Base-by-base conservation (phyloP, 2,113 vertebrate genomes). In the Tamias sibiricus region DNA sequence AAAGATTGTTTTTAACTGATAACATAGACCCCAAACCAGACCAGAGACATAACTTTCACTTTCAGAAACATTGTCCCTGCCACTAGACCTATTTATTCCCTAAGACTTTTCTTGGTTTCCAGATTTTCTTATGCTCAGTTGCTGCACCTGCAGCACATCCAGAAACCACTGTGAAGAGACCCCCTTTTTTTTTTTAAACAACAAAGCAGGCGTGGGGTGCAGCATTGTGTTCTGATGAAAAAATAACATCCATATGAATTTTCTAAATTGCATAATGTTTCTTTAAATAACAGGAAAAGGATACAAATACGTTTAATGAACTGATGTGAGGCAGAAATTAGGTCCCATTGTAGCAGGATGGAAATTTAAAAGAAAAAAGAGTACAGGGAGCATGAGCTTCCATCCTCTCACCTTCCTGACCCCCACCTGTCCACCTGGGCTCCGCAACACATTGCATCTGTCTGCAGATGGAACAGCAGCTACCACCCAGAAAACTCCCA, bases 201-300 rank as follows among this genome's bases (percentile, higher is more conserved):
- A 75, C 79, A 87, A 91, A 95, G 93, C 66, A 37, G 66, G 66
- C 22, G 1, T 57, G 52, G 88, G 74, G 76, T 12, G 20, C 66
- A 96, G 68, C 84, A 19, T n/a, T 85, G 91, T 0, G 1, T 96
- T 83, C 90, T 59, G 92, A 80, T 96, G 87, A 94, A 97, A 97
- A 96, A 91, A 92, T 92, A 94, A 86, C 80, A 95, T 95, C 75
- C 86, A 85, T 85, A 42, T 64, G 90, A 92, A 96, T 96, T 94
- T 96, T 85, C 89, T 95, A 95, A 96, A 97, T 96, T 96, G 79
- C 44, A 74, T 97, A 88, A 75, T 75, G 83, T 54, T 86, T 92
- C 91, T 89, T 91, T 76, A 97, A 97, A 95, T 72, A 72, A 89
- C 93, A 98, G 95, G 71, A 91, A 95, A 95, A 92, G 83, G 91